Evolutionary conservation across 2,888 invertebrate genomes (phyloP).

Genomic region (Drosophila robusta): DNA sequence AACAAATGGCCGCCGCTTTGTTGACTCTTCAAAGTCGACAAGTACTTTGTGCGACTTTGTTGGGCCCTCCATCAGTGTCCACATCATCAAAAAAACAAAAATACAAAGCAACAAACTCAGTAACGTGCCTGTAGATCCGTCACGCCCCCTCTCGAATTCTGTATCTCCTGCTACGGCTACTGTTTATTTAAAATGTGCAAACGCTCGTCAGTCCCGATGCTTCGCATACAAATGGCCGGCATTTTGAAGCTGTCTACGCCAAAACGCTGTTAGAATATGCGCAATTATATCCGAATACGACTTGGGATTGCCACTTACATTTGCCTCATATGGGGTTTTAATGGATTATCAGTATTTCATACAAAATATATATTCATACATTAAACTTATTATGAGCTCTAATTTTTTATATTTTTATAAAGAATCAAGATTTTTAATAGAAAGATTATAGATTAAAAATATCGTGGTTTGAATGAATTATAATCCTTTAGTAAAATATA

Average conservation of each 20-base stretch:
- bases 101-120: slow-evolving; percentile 19
- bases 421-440: too few species aligned
- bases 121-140: slow-evolving; percentile 36
- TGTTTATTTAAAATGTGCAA: slow-evolving; percentile 55
- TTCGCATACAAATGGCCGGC: slow-evolving; percentile 62
- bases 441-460: too few species aligned
- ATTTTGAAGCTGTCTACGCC: slow-evolving; percentile 19
- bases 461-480: too few species aligned
- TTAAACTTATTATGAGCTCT: too few species aligned
- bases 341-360: slow-evolving; percentile 4
- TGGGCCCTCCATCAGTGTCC: slow-evolving; percentile 46
- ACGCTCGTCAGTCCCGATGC: slow-evolving; percentile 45
- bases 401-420: too few species aligned
- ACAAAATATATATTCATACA: too few species aligned
- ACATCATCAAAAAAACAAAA: slow-evolving; percentile 45
- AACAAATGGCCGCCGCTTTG: slow-evolving; percentile 54
- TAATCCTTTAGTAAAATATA: too few species aligned
- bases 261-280: slow-evolving; percentile 44
- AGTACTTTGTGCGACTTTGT: slow-evolving; percentile 53
- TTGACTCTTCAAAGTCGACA: slow-evolving; percentile 40
- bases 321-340: slow-evolving; percentile 2
- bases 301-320: slow-evolving; percentile 18
- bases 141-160: slow-evolving; percentile 13
- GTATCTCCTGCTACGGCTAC: slow-evolving; percentile 33
- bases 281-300: slow-evolving; percentile 11